Evolutionary conservation across 1,140 invertebrate genomes (phyloP), one percentile per base, ranked within the genome.

Genomic region (Dendrolimus punctatus): DNA sequence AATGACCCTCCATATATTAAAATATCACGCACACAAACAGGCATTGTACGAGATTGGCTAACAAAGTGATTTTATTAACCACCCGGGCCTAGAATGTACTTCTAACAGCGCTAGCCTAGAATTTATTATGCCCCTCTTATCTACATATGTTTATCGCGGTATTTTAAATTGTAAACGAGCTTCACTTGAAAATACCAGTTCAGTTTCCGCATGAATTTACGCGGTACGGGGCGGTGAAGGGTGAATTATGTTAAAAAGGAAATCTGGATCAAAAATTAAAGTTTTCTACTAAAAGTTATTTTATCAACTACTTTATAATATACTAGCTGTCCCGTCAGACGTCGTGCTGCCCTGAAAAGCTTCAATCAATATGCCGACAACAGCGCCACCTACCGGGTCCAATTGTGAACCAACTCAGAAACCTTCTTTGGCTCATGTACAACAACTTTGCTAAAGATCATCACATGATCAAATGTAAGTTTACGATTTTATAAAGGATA

Each of bases 81-180:
- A 58, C 40, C 51, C 55, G 57, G 51, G 57, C 53, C 46, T 46
- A 53, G 58, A 55, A 53, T 49, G 51, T 56, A 51, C 51, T 57
- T 55, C 56, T 51, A 57, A 60, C 53, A 53, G 60, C 57, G 53
- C 49, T 47, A 54, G 58, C 58, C 60, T 38, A 60, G 60, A 75
- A 80, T 75, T 80, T 80, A 77, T 77, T 77, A 73, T 63, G 57
- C 68, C 55, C 47, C 58, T 63, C 63, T 56, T 74, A 74, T 80
- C 73, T 80, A 76, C 73, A 78, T 74, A 72, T 77, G 77, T 80
- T 77, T 80, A 80, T 75, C 75, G 64, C 60, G 53, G 66, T 71
- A 76, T 73, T 80, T 78, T 80, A 77, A 80, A 80, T 78, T 80
- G 77, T 76, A 80, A 80, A 80, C 66, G 66, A 72, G 66, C 67